A percentile compares a stretch with the other conserved stretches of the same genome.
Conservation (phyloP, 2,888 invertebrate species). For the Camptogramma bilineatum region DNA sequence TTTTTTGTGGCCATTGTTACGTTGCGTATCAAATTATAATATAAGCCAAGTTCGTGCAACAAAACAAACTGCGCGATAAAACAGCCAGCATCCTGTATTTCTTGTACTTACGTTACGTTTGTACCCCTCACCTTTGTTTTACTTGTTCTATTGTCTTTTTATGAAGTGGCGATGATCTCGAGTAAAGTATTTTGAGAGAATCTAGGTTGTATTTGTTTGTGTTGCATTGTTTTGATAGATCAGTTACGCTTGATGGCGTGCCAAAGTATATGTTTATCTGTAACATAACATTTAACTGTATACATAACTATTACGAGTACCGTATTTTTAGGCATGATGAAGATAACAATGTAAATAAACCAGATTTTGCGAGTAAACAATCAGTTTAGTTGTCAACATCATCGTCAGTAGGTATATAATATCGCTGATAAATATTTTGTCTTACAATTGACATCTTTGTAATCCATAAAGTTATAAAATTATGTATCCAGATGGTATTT, state of each 20-base stretch:
- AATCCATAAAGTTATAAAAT: no score
- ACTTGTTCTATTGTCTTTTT: conserved; percentile 64
- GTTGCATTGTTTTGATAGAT: conserved; percentile 58
- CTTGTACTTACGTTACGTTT: conserved; percentile 34
- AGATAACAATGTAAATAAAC: no score
- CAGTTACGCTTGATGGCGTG: conserved; percentile 59
- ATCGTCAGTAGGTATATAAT: no score
- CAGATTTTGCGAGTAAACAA: no score
- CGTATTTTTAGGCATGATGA: no score
- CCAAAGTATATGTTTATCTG: conserved; percentile 67
- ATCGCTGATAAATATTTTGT: no score
- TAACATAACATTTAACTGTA: conserved; percentile 35
- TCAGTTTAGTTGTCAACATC: no score
- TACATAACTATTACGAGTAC: neutral
- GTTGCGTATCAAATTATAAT: no score
- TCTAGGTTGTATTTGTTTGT: conserved; percentile 56
- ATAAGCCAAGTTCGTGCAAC: conserved; percentile 13
- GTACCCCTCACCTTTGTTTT: conserved; percentile 59
- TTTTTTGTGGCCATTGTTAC: neutral
- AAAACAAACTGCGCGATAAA: conserved; percentile 39
- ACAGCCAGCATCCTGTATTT: conserved; percentile 34
- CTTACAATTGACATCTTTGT: no score
- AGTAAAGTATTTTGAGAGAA: conserved; percentile 67
- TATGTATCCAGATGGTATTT: no score
- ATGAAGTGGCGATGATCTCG: conserved; percentile 67